A percentile compares a stretch with the other conserved stretches of the same genome.
Conservation (phyloP, 2,797 vertebrate genomes). For the Diceros bicornis region DNA sequence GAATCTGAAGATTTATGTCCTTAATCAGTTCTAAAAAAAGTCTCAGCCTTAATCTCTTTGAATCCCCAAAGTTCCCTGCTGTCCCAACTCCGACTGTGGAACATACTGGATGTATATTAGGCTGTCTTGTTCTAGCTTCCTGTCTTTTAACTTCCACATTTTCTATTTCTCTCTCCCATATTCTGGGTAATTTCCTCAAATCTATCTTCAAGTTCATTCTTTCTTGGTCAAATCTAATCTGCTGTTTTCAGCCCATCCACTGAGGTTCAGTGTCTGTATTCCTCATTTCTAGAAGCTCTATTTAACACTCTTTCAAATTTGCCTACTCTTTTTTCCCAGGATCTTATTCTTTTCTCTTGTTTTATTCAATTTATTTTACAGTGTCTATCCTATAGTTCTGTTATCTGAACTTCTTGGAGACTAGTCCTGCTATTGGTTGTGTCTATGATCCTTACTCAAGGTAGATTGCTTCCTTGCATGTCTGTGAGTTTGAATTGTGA, state of each 20-base stretch:
- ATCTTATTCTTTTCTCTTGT: background rate
- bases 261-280: background rate
- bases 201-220: background rate
- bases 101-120: background rate
- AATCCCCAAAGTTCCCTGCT: background rate
- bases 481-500: background rate
- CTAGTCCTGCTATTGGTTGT: background rate
- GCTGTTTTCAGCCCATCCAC: background rate
- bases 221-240: background rate
- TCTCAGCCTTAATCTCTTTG: background rate
- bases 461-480: background rate
- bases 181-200: background rate
- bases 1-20: background rate
- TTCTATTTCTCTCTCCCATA: background rate
- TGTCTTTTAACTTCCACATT: background rate
- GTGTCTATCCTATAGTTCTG: background rate
- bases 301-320: background rate
- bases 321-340: background rate
- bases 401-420: background rate
- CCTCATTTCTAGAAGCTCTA: conserved; percentile 16
- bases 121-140: background rate
- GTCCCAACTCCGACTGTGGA: background rate
- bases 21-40: background rate
- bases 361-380: background rate
- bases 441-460: background rate